Conservation (phyloP, 2,797 vertebrate genomes). For the Tokudaia tokunoshimensis region DNA sequence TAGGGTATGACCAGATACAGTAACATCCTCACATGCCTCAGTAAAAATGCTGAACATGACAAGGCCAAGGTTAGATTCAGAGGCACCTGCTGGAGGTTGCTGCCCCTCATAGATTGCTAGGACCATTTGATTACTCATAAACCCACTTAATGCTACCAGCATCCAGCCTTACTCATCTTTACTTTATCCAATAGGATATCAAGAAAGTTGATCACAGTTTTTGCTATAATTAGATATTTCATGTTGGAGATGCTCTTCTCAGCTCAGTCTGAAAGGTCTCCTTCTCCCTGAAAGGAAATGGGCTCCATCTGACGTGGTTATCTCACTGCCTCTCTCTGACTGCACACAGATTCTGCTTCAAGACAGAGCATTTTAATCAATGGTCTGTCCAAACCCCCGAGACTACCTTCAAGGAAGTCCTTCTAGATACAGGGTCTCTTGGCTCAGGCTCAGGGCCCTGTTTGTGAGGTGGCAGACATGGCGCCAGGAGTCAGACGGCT, state of each 20-base stretch:
- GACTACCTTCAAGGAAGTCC: neutral
- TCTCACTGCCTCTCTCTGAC: constrained; percentile 61
- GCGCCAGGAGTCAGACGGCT: neutral
- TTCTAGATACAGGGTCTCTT: neutral
- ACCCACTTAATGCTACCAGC: neutral
- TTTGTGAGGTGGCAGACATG: neutral
- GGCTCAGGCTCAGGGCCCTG: neutral
- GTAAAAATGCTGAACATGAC: neutral
- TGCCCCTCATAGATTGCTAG: neutral
- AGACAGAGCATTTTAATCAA: neutral
- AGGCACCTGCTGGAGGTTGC: neutral
- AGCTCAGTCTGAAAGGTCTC: constrained; percentile 54
- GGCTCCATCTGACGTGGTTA: constrained; percentile 37
- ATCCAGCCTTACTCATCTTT: constrained; percentile 1
- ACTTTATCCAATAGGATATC: constrained; percentile 27
- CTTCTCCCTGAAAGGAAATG: constrained; percentile 36
- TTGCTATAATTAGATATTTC: constrained; percentile 40
- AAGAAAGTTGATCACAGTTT: neutral
- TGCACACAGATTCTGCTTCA: neutral
- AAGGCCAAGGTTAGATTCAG: neutral
- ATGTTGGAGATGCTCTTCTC: neutral
- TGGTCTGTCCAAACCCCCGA: neutral
- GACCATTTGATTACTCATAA: neutral
- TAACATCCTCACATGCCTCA: neutral
- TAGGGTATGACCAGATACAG: neutral